Evolutionary conservation across 2,797 vertebrate species (phyloP), one percentile per base, ranked within the genome.

Genomic region (Onychomys leucogaster): DNA sequence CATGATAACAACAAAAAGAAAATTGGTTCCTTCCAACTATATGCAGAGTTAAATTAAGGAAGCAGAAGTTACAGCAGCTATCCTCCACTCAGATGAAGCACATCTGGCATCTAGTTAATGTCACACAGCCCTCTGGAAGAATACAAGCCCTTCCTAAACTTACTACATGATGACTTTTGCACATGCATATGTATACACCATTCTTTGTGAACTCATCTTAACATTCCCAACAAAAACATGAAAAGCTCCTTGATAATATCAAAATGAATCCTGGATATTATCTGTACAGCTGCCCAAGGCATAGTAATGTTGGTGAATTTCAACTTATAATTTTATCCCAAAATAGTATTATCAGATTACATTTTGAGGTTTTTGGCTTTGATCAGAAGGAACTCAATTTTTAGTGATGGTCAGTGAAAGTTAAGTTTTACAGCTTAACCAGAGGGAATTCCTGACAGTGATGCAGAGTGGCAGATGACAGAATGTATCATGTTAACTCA

Each of bases 381-480:
- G 94, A 61, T 94, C 81, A 95, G 10, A 92, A 37, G 32, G 71
- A 92, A n/a, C 11, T 49, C 46, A 43, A 32, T 77, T 73, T 94
- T 92, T 21, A 55, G 77, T 49, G 5, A 32, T 27, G 69, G 63
- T 84, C 59, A 90, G 7, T 55, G 67, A 93, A 71, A 85, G 71
- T 84, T 43, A 49, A 78, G 17, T 19, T 81, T 94, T 86, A 37
- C 43, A 61, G n/a, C 46, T 49, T n/a, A 69, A 75, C 46, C 32
- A 46, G 23, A 7, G 34, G 63, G 9, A 67, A 25, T 55, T 29
- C 65, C 34, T 95, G 90, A 91, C 0, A 19, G n/a, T 84, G 73
- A 97, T 57, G 2, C 9, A 90, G 41, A 89, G 81, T 78, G 76
- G 41, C 69, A 96, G 85, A 46, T 92, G 94, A 96, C 86, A 96